phyloP scores from a whole-genome alignment of 2,113 vertebrate species.

The Ailurus styani region DNA sequence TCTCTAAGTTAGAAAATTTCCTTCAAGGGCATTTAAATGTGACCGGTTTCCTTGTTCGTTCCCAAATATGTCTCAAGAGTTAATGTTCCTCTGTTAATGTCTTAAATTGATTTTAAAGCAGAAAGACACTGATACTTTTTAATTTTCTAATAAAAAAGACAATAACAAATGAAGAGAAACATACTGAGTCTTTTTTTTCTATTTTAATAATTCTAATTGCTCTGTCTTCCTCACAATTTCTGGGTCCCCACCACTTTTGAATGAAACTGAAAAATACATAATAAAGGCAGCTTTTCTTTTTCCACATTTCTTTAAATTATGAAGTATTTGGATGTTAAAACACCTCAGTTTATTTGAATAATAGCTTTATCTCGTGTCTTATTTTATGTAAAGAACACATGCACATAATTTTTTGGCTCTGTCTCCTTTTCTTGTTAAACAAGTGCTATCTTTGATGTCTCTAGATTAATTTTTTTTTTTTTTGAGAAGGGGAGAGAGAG shows the following conservation, averaged over 20 bases:
- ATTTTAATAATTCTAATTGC: background rate
- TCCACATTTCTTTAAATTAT: background rate
- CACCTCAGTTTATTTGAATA: background rate
- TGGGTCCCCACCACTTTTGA: background rate
- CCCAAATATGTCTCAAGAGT: background rate
- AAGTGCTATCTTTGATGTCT: background rate
- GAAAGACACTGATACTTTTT: background rate
- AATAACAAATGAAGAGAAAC: background rate
- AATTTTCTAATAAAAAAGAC: background rate
- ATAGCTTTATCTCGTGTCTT: background rate
- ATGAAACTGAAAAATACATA: background rate
- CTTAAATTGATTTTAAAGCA: slow-evolving; percentile 33
- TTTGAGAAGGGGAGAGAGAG: background rate
- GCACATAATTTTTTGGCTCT: background rate
- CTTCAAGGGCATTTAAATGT: background rate
- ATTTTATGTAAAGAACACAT: background rate
- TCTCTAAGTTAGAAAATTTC: slow-evolving; percentile 7
- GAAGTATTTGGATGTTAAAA: background rate
- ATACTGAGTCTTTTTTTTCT: background rate
- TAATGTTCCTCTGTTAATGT: background rate
- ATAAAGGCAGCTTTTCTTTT: background rate
- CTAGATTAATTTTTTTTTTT: background rate
- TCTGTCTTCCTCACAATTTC: background rate
- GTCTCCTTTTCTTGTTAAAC: background rate
- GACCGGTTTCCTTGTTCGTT: background rate